These are phyloP conservation scores for Ennomos erosarius DNA, from an alignment of 2,888 invertebrate genomes.

Conservation along the genomic window DNA sequence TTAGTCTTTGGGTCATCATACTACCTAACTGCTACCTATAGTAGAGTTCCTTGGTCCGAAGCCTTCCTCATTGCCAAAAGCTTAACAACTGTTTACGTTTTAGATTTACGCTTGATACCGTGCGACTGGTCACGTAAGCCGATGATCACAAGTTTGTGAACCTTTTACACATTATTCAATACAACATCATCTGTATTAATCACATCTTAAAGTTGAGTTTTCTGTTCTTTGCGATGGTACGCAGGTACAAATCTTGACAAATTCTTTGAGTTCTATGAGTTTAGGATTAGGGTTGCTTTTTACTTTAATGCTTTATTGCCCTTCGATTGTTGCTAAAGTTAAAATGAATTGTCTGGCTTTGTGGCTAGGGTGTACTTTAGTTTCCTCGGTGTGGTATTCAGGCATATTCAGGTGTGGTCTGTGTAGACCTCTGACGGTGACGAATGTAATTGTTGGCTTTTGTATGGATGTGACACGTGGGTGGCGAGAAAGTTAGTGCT, in stretches of 20 bases:
- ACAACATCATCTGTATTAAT: constrained; percentile 22
- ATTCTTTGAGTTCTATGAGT: neutral
- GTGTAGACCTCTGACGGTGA: constrained; percentile 15
- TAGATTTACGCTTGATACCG: constrained; percentile 26
- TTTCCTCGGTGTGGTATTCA: neutral
- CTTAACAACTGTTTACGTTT: constrained; percentile 28
- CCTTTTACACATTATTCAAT: constrained; percentile 13
- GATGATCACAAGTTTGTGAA: constrained; percentile 16
- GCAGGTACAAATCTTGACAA: neutral
- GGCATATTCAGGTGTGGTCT: constrained; percentile 22
- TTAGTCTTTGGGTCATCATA: constrained; percentile 18
- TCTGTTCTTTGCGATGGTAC: neutral
- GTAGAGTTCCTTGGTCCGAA: constrained; percentile 1
- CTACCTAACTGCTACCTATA: constrained; percentile 9
- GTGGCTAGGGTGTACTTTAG: constrained; percentile 6
- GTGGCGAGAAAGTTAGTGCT: constrained; percentile 22
- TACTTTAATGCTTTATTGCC: constrained; percentile 12
- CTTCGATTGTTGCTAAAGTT: constrained; percentile 11
- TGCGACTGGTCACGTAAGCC: constrained; percentile 41
- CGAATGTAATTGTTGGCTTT: constrained; percentile 16
- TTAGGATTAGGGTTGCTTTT: constrained; percentile 5
- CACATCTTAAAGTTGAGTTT: constrained; percentile 14
- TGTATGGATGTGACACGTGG: constrained; percentile 10
- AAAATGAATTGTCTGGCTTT: constrained; percentile 8
- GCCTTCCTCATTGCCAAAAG: constrained; percentile 32